Evolutionary conservation across 2,113 vertebrate genomes (phyloP).

Genomic region (Elgaria multicarinata): DNA sequence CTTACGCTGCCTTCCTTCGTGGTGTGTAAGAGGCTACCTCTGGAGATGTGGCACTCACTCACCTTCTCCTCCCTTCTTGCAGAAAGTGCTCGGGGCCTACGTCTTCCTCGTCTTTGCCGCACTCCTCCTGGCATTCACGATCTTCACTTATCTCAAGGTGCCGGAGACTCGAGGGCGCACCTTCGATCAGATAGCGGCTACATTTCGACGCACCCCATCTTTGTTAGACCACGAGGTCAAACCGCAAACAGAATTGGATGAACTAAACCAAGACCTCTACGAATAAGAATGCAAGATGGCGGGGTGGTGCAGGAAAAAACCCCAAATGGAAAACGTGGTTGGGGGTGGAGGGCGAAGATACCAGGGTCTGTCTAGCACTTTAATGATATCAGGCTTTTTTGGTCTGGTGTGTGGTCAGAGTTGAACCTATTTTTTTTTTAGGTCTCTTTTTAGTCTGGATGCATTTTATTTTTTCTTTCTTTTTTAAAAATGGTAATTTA

Average conservation of each 20-base stretch:
- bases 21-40: not conserved
- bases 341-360: not conserved
- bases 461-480: not conserved
- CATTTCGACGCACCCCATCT: conserved; percentile 76
- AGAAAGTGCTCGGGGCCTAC: conserved; percentile 86
- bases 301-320: not conserved
- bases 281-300: conserved; percentile 36
- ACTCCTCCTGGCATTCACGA: conserved; percentile 86
- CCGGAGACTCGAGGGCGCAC: conserved; percentile 90
- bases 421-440: not conserved
- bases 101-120: conserved; percentile 90
- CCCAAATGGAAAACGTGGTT: not conserved
- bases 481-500: not conserved
- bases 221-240: conserved; percentile 84
- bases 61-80: not conserved
- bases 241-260: conserved; percentile 87
- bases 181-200: conserved; percentile 89
- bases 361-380: conserved; percentile 21
- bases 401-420: no score
- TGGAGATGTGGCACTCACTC: not conserved
- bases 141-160: conserved; percentile 91
- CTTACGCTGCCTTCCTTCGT: not conserved
- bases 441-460: conserved; percentile 13
- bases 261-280: conserved; percentile 78
- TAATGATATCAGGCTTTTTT: not conserved